Evolutionary conservation across 2,797 vertebrate genomes (phyloP).

Genomic region (Bucorvus abyssinicus): DNA sequence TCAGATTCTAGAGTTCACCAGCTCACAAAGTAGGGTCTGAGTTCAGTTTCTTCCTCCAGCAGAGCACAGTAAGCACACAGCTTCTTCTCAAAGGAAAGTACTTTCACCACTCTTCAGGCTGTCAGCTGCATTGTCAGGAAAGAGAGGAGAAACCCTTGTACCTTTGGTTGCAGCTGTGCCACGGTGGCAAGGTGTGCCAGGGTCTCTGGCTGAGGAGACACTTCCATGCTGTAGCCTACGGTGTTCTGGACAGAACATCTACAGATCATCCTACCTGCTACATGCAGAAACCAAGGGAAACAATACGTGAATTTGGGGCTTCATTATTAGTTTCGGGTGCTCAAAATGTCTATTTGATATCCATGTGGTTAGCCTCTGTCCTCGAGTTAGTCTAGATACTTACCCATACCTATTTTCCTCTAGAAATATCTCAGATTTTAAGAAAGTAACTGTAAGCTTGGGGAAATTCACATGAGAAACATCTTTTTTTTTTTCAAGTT

Average conservation of each 20-base stretch:
- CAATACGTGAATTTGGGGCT: neutral
- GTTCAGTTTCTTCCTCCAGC: neutral
- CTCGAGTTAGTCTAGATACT: neutral
- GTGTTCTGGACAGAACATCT: neutral
- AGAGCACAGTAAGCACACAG: neutral
- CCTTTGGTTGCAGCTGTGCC: fast-evolving
- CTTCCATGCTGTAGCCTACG: neutral
- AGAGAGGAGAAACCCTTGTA: neutral
- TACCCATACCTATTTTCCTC: neutral
- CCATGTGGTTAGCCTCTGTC: neutral
- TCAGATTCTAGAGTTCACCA: neutral
- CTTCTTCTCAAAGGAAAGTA: neutral
- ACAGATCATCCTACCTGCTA: neutral
- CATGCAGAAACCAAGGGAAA: neutral
- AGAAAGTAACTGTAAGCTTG: neutral
- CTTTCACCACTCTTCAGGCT: neutral
- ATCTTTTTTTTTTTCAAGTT: neutral
- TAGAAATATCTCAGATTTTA: neutral
- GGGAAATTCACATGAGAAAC: neutral
- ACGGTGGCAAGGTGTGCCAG: fast-evolving
- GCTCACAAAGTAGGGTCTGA: neutral
- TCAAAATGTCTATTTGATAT: neutral
- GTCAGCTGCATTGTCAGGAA: neutral
- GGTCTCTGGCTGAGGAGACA: neutral
- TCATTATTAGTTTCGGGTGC: neutral